Conservation (phyloP, 2,888 invertebrate species). For the Leistus spinibarbis region DNA sequence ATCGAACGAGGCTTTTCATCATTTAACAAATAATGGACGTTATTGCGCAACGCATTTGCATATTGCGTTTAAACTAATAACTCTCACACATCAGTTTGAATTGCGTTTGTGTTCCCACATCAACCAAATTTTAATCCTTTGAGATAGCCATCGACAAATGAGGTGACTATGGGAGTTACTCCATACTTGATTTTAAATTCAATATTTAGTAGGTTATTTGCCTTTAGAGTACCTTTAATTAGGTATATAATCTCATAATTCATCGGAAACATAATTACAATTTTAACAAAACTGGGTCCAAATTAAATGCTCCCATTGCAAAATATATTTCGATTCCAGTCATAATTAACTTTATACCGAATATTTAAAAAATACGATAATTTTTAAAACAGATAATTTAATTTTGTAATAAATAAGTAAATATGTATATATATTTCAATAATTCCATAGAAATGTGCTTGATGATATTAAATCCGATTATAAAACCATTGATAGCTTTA, state of each 20-base stretch:
- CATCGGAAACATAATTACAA: no score
- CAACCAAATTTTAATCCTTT: background rate
- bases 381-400: background rate
- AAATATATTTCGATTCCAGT: no score
- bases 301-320: no score
- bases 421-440: background rate
- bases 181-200: no score
- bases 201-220: no score
- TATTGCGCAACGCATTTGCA: background rate
- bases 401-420: background rate
- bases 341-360: no score
- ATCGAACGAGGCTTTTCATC: constrained; percentile 12
- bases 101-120: background rate
- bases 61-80: constrained; percentile 8
- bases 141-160: background rate
- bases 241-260: no score
- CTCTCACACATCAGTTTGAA: background rate
- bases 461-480: constrained; percentile 25
- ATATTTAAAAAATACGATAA: no score
- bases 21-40: constrained; percentile 11
- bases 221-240: no score
- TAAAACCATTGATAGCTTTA: constrained; percentile 29
- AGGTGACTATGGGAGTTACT: background rate
- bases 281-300: no score
- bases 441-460: background rate